Percentiles rank a stretch among this genome's conserved stretches.
phyloP scores from a whole-genome alignment of 2,888 invertebrate genomes.

The Dynastes hyllus region DNA sequence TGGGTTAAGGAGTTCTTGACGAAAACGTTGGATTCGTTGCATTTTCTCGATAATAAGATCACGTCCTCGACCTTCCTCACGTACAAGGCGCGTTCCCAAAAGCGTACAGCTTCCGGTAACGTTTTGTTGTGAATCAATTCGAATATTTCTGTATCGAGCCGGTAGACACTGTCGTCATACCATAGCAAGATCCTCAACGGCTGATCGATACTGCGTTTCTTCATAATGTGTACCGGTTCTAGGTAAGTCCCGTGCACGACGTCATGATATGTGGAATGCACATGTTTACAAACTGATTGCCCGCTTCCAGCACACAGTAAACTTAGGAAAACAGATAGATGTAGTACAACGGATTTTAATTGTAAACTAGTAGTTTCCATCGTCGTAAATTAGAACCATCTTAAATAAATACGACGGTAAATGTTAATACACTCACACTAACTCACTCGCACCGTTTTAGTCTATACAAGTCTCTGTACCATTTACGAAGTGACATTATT shows the following conservation, averaged over 20 bases:
- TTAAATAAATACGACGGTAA: slow-evolving; percentile 4
- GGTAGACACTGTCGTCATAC: slow-evolving; percentile 92
- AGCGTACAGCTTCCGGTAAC: slow-evolving; percentile 91
- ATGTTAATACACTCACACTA: slow-evolving; percentile 9
- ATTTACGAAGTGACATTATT: slow-evolving; percentile 38
- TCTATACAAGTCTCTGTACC: slow-evolving; percentile 12
- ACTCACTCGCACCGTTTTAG: not conserved
- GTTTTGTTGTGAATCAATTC: slow-evolving; percentile 92
- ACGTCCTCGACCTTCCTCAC: slow-evolving; percentile 90
- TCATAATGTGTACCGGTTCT: slow-evolving; percentile 84
- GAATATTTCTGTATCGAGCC: slow-evolving; percentile 88
- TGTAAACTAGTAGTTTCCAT: slow-evolving; percentile 63
- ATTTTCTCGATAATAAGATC: slow-evolving; percentile 92
- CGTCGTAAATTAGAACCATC: slow-evolving; percentile 55
- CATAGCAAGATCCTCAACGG: slow-evolving; percentile 88
- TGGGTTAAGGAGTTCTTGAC: slow-evolving; percentile 88
- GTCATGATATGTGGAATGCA: slow-evolving; percentile 60
- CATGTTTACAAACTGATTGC: slow-evolving; percentile 59
- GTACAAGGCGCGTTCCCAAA: slow-evolving; percentile 94
- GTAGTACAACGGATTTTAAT: slow-evolving; percentile 61
- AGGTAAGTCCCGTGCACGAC: slow-evolving; percentile 85
- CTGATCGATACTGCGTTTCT: slow-evolving; percentile 86
- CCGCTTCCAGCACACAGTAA: slow-evolving; percentile 53
- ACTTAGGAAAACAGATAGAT: slow-evolving; percentile 56
- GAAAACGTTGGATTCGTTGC: slow-evolving; percentile 90